phyloP scores from a whole-genome alignment of 2,888 invertebrate genomes.

The Syrista parreyssii region DNA sequence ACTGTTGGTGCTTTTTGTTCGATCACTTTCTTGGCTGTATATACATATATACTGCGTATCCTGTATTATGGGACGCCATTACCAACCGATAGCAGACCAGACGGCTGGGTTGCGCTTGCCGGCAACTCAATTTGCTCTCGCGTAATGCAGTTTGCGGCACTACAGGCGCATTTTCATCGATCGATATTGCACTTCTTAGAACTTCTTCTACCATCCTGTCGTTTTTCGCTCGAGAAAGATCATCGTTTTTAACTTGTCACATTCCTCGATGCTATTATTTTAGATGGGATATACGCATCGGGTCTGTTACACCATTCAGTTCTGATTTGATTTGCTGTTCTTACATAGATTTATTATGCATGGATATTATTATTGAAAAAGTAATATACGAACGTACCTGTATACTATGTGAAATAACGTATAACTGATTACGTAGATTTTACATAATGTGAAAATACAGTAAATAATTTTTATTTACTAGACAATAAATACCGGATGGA shows the following conservation, averaged over 20 bases:
- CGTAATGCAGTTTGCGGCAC: not conserved
- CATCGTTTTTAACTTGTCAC: not conserved
- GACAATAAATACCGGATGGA: not conserved
- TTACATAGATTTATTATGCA: not conserved
- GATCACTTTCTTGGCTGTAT: not conserved
- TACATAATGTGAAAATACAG: not conserved
- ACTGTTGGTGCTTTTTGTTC: not conserved
- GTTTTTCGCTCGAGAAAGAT: not conserved
- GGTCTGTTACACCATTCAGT: not conserved
- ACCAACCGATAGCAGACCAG: not conserved
- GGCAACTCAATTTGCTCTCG: not conserved
- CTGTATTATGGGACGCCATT: not conserved
- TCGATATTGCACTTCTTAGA: not conserved
- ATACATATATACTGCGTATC: not conserved
- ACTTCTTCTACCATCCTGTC: not conserved
- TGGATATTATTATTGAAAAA: not conserved
- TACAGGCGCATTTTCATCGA: not conserved
- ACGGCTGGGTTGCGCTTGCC: not conserved
- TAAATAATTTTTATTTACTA: not conserved
- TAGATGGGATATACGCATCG: not conserved
- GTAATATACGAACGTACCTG: not conserved
- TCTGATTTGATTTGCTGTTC: not conserved
- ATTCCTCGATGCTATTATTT: not conserved
- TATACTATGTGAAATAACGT: not conserved
- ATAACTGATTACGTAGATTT: not conserved